Base-by-base conservation (phyloP, 2,797 vertebrate genomes). In the Delichon dasypus region DNA sequence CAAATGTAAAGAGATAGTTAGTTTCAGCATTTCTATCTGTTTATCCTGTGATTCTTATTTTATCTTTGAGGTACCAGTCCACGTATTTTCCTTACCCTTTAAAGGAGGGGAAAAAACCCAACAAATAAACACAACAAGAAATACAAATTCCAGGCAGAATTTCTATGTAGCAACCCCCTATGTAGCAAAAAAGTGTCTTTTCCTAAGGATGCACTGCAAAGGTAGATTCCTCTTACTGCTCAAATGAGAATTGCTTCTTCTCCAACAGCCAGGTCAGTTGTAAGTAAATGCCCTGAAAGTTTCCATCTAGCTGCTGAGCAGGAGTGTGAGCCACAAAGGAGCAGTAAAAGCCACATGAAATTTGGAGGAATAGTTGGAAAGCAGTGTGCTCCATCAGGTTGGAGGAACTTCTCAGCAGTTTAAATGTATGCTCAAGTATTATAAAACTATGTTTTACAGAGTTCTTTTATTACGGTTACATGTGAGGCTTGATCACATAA, bases 361-460 rank as follows among this genome's bases (percentile, higher is more conserved):
- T 74, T 48, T 54, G 78, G 64, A 58, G 48, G 55, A 36, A 58
- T 58, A 58, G 70, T 77, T 66, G 68, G 93, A 73, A 94, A 89
- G 71, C 58, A 50, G 8, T 34, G 36, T 1, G 22, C 48, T 92
- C 53, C 48, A 38, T 73, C 60, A 48, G 58, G 47, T 16, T 81
- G 92, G 57, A 94, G 88, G 79, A 75, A 44, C 57, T 84, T 82
- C 78, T 85, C 51, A n/a, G 61, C 78, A 93, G 66, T 80, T 76
- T 38, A 40, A 94, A 79, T 66, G 76, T 47, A 79, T 65, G 75
- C 78, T 96, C 65, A 36, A 88, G 93, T 90, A 60, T 94, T 95
- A 91, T 58, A 88, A 95, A 94, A 51, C 77, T 72, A 10, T 85
- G 71, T 70, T 94, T 95, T 94, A 96, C 88, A 79, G 89, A 86